Evolutionary conservation across 2,113 vertebrate species (phyloP), one percentile per base, ranked within the genome.

Genomic region (Lipotes vexillifer): DNA sequence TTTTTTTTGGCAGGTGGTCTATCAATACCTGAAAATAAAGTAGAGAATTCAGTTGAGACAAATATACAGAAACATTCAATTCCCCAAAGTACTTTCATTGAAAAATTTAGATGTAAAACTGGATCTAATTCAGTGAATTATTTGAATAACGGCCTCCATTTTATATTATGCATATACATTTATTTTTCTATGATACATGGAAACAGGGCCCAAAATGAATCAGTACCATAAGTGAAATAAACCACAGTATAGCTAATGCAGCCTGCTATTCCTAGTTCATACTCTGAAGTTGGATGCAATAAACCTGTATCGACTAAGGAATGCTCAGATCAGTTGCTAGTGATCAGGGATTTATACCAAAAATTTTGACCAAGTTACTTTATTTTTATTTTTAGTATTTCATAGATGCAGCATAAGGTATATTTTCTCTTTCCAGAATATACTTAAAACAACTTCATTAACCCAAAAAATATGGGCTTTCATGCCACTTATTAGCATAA

Each of bases 381-480:
- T 66, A 80, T 83, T 84, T 95, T 93, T 90, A 80, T 83, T 88
- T 95, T 93, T 90, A 87, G 66, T 63, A 74, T 96, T 96, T 71
- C 44, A 80, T 41, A 69, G 14, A 72, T 63, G 25, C 6, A 38
- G 3, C 27, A 80, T 69, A 90, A 59, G 29, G 21, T 85, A 9
- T 88, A n/a, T 82, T 92, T 96, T 96, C 29, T 61, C 14, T 93
- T 85, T 49, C 46, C 59, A 63, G 46, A 77, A 88, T 96, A 41
- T 77, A 85, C 85, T 92, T 96, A 57, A 89, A 89, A 83, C n/a
- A 93, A 61, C 12, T 18, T 93, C 59, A 84, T 71, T 96, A 96
- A 77, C 27, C 91, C 72, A 21, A 59, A 97, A 85, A 83, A 85
- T n/a, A 71, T 20, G 55, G 63, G 1, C n/a, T 75, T 75, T 80